A percentile compares a stretch with the other conserved stretches of the same genome.
These are phyloP conservation scores for Pelmatolapia mariae DNA, from an alignment of 2,113 vertebrate genomes.

Conservation along the genomic window DNA sequence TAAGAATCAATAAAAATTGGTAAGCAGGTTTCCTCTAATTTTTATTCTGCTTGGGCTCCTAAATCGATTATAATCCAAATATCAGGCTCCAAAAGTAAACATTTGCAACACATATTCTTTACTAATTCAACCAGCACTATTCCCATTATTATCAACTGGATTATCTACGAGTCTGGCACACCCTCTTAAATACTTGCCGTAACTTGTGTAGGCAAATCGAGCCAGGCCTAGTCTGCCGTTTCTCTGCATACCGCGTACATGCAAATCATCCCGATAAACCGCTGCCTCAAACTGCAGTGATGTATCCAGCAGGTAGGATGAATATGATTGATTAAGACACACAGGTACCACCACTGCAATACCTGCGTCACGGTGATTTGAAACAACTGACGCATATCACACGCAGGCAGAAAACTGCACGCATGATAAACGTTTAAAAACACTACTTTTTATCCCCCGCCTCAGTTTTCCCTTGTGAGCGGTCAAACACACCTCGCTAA, in stretches of 20 bases:
- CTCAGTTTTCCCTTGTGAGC: not conserved
- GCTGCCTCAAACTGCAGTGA: not conserved
- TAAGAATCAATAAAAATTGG: not conserved
- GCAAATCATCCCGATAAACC: not conserved
- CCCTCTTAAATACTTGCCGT: not conserved
- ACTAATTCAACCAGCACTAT: not conserved
- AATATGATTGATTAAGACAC: not conserved
- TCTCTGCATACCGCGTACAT: not conserved
- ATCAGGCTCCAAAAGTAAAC: not conserved
- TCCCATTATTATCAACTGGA: not conserved
- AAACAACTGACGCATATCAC: conserved; percentile 22
- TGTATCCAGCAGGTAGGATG: not conserved
- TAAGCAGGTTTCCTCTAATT: not conserved
- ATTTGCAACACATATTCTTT: not conserved
- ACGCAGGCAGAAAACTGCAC: not conserved
- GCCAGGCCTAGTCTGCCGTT: not conserved
- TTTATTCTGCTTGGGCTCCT: not conserved
- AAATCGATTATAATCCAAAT: not conserved
- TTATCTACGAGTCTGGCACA: not conserved
- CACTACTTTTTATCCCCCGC: not conserved
- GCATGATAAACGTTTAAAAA: not conserved
- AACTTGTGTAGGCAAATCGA: not conserved
- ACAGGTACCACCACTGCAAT: not conserved
- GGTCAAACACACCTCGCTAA: not conserved
- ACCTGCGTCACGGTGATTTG: conserved; percentile 22